These are phyloP conservation scores for Linyphia triangularis DNA, from an alignment of 2,888 invertebrate genomes.

Conservation along the genomic window DNA sequence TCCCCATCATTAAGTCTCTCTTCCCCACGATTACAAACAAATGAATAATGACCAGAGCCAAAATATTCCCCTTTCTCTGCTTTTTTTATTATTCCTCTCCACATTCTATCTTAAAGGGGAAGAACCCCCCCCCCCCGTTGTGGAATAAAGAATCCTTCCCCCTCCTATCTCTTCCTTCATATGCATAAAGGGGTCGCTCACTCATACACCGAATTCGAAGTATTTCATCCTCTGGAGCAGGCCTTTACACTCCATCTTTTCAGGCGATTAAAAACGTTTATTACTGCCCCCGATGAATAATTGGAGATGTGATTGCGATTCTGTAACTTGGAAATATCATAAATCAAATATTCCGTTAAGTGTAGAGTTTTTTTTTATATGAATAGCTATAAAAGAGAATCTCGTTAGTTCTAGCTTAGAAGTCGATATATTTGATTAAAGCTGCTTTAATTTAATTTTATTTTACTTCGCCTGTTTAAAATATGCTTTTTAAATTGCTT, in stretches of 20 bases:
- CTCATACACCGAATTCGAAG: constrained; percentile 23
- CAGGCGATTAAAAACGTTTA: neutral
- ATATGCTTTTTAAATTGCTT: neutral
- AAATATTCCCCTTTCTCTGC: constrained; percentile 54
- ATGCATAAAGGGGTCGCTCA: constrained; percentile 56
- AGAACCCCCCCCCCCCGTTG: constrained; percentile 4
- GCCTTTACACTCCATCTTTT: no score
- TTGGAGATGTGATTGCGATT: neutral
- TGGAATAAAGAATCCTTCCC: constrained; percentile 68
- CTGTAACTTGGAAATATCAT: neutral
- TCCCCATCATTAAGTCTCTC: constrained; percentile 63
- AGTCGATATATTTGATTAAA: no score
- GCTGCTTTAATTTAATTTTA: neutral
- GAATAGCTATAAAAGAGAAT: no score
- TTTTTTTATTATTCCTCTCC: constrained; percentile 37
- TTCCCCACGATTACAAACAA: constrained; percentile 73
- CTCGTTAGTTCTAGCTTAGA: no score
- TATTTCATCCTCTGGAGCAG: neutral
- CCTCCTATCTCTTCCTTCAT: constrained; percentile 63
- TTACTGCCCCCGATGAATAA: constrained; percentile 3
- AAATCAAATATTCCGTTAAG: neutral
- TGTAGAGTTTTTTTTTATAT: no score
- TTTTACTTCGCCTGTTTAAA: neutral
- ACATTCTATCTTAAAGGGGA: constrained; percentile 42
- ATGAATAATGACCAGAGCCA: constrained; percentile 72